Evolutionary conservation across 2,888 invertebrate genomes (phyloP), one percentile per base, ranked within the genome.

Genomic region (Pogonocherus hispidulus): DNA sequence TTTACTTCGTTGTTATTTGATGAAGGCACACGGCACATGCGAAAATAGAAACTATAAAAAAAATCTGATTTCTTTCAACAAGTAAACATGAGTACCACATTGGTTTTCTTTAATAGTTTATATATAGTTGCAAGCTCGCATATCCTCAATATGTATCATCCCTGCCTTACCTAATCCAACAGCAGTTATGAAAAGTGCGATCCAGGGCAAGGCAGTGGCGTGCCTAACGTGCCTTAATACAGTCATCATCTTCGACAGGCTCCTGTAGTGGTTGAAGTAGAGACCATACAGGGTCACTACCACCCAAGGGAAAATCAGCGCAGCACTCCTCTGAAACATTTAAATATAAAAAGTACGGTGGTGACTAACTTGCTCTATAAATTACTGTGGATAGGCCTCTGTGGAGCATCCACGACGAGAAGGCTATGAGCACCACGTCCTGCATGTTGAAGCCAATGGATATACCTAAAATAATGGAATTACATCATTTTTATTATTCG

Each of bases 281-380:
- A 83, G 75, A 32, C 80, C 81, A 70, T 82, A 83, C 8, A 76
- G 54, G 2, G 82, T 80, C 46, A 80, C 69, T 3, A 78, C 23
- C 2, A 84, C 69, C 84, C 84, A 84, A 8, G 84, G 84, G n/a
- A 83, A 67, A 47, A 83, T 75, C 35, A 82, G 72, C 2, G 73
- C 66, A 1, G 77, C 67, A 19, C 76, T 78, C 68, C 76, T 72
- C 78, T 80, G 54, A 60, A 76, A 76, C 16, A 27, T n/a, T n/a
- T n/a, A 56, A 57, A 56, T 55, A 47, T 16, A 9, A 56, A 56
- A 18, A 14, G 19, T 54, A 22, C n/a, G 8, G 51, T 32, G n/a
- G n/a, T 2, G 9, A 9, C 20, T 20, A 27, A 18, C 35, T 20
- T 60, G 14, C 11, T 46, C 27, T 16, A 9, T 22, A 41, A 37